Evolutionary conservation across 2,888 invertebrate genomes (phyloP).

Genomic region (Philonicus albiceps): DNA sequence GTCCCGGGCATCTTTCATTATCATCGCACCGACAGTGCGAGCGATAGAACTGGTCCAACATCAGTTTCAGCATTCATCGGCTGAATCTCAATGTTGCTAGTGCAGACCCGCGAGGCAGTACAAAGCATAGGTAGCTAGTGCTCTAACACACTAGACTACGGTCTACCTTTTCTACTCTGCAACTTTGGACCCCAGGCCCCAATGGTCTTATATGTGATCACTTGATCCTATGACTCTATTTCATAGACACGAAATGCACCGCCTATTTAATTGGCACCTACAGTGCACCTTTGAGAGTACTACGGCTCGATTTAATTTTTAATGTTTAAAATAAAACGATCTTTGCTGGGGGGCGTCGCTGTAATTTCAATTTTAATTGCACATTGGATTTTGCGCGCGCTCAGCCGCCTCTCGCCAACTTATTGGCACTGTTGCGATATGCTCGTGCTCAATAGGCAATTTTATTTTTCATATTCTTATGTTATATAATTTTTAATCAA

Average conservation of each 20-base stretch:
- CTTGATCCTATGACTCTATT: constrained; percentile 29
- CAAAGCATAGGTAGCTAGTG: neutral
- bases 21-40: neutral
- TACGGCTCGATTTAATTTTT: neutral
- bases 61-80: neutral
- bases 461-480: neutral
- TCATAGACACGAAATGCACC: constrained; percentile 26
- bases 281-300: neutral
- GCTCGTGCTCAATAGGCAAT: neutral
- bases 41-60: neutral
- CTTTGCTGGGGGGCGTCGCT: constrained; percentile 16
- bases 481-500: neutral
- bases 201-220: neutral
- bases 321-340: neutral
- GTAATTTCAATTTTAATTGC: constrained; percentile 26
- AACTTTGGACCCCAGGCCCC: neutral
- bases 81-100: neutral
- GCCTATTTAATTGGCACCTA: constrained; percentile 27
- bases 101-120: neutral
- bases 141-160: neutral
- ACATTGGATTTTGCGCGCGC: neutral
- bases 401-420: neutral
- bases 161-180: neutral
- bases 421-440: neutral
- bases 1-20: neutral